phyloP scores from a whole-genome alignment of 1,140 invertebrate genomes.

The Drosophila lini region DNA sequence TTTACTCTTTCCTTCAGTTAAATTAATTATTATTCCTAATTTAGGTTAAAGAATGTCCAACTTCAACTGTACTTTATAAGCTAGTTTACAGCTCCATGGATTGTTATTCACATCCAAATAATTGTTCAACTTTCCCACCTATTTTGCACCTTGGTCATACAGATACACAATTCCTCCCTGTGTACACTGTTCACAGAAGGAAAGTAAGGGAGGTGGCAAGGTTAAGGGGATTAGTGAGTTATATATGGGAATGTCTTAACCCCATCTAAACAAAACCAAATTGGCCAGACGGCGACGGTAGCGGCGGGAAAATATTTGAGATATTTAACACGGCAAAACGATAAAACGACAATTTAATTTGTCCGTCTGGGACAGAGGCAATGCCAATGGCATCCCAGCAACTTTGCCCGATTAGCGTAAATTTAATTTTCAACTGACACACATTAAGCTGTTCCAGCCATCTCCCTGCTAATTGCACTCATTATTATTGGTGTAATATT shows the following conservation, averaged over 20 bases:
- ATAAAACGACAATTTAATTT: constrained; percentile 82
- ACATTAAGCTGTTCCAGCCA: constrained; percentile 71
- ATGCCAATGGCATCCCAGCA: constrained; percentile 46
- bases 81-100: too few relatives aligned
- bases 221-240: constrained; percentile 69
- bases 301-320: constrained; percentile 64
- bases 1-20: too few relatives aligned
- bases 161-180: background rate
- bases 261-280: constrained; percentile 79
- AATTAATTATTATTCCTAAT: too few relatives aligned
- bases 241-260: constrained; percentile 81
- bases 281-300: constrained; percentile 59
- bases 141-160: background rate
- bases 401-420: constrained; percentile 65
- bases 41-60: too few relatives aligned
- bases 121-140: too few relatives aligned
- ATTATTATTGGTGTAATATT: constrained; percentile 79
- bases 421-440: constrained; percentile 80
- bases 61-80: too few relatives aligned
- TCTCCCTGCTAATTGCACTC: constrained; percentile 67
- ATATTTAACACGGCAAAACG: constrained; percentile 76
- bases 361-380: constrained; percentile 38
- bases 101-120: too few relatives aligned
- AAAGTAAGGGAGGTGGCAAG: constrained; percentile 17
- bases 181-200: constrained; percentile 1